These are phyloP conservation scores for Apotomis turbidana DNA, from an alignment of 2,888 invertebrate genomes.

Conservation along the genomic window DNA sequence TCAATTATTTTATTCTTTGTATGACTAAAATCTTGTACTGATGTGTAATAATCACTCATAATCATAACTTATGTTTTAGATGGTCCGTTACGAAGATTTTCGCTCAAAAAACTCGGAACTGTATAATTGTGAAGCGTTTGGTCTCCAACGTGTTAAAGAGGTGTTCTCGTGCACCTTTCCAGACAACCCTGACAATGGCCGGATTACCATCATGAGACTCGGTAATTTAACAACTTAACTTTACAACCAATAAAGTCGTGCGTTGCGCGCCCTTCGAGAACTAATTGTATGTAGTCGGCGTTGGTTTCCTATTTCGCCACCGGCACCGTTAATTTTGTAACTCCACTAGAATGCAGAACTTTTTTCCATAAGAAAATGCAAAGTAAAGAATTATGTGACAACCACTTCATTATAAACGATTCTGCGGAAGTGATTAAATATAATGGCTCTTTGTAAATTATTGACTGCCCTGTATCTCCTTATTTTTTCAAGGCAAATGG, in stretches of 20 bases:
- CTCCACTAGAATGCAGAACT: background rate
- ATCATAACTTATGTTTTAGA: conserved; percentile 53
- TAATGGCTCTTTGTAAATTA: conserved; percentile 31
- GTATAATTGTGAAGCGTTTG: conserved; percentile 72
- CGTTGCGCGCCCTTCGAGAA: background rate
- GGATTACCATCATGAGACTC: conserved; percentile 75
- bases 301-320: conserved; percentile 19
- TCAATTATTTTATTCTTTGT: too few relatives aligned
- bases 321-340: background rate
- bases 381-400: conserved; percentile 8
- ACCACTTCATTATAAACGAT: conserved; percentile 11
- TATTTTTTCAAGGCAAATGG: conserved; percentile 70
- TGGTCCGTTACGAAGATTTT: conserved; percentile 76
- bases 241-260: background rate
- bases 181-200: conserved; percentile 70
- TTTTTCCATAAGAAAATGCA: conserved; percentile 23
- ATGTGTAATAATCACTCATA: background rate
- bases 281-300: background rate
- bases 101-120: conserved; percentile 63
- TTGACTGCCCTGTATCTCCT: conserved; percentile 27
- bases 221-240: conserved; percentile 48
- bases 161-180: conserved; percentile 71
- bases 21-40: too few relatives aligned
- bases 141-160: conserved; percentile 64
- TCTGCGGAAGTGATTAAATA: conserved; percentile 19